Conservation (phyloP, 2,888 invertebrate genomes). For the Crepidodera aurea region DNA sequence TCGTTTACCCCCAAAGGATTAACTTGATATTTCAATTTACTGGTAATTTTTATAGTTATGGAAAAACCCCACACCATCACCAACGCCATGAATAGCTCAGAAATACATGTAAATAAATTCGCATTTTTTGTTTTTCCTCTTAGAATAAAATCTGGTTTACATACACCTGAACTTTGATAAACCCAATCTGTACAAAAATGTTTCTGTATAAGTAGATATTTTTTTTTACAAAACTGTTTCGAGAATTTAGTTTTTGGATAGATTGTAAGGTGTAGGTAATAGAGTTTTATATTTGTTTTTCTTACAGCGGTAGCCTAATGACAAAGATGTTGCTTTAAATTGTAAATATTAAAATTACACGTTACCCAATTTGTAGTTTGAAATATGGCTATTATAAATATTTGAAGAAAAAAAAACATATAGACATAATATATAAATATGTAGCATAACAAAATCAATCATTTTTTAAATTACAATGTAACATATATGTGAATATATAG, state of each 20-base stretch:
- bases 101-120: too few relatives aligned
- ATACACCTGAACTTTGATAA: too few relatives aligned
- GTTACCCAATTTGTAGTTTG: constrained; percentile 62
- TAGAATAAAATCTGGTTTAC: too few relatives aligned
- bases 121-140: too few relatives aligned
- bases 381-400: constrained; percentile 59
- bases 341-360: constrained; percentile 53
- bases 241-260: neutral
- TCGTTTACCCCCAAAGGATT: too few relatives aligned
- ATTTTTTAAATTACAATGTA: constrained; percentile 61
- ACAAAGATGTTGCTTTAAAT: constrained; percentile 50
- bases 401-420: constrained; percentile 51
- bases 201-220: too few relatives aligned
- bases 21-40: too few relatives aligned
- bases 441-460: constrained; percentile 58
- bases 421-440: constrained; percentile 61
- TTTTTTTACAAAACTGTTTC: neutral
- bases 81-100: too few relatives aligned
- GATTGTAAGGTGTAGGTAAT: constrained; percentile 15
- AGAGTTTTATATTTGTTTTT: constrained; percentile 27
- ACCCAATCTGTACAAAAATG: too few relatives aligned
- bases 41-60: too few relatives aligned
- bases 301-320: constrained; percentile 44
- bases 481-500: constrained; percentile 62
- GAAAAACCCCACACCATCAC: too few relatives aligned